Evolutionary conservation across 2,113 vertebrate genomes (phyloP).

Genomic region (Poecilia latipinna): DNA sequence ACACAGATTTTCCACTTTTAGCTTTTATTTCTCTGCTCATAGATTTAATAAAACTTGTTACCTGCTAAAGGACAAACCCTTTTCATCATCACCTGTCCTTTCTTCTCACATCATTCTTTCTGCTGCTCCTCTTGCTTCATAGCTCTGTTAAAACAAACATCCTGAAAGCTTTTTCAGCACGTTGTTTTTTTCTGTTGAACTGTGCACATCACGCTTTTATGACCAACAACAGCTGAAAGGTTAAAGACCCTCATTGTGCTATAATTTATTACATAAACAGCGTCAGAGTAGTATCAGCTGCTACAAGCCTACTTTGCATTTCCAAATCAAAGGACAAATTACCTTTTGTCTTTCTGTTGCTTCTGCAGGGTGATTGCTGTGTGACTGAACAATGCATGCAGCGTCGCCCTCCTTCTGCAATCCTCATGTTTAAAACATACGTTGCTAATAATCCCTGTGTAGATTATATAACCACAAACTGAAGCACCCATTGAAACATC

Average conservation of each 20-base stretch:
- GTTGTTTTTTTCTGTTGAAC: neutral
- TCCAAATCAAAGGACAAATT: neutral
- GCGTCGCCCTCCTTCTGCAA: neutral
- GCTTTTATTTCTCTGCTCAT: neutral
- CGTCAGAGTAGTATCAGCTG: neutral
- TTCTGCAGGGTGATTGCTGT: neutral
- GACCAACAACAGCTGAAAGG: neutral
- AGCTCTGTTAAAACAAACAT: too few species aligned
- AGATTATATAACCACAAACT: conserved; percentile 17
- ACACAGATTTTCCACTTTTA: neutral
- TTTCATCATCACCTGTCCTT: neutral
- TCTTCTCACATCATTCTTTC: neutral
- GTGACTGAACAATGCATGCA: neutral
- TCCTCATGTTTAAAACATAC: conserved; percentile 57
- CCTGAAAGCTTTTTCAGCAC: too few species aligned
- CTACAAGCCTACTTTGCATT: neutral
- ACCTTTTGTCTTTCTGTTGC: neutral
- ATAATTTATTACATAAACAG: neutral
- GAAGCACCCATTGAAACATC: conserved; percentile 20
- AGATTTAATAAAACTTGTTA: neutral
- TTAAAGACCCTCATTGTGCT: neutral
- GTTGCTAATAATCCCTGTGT: conserved; percentile 35
- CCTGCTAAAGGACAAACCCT: neutral
- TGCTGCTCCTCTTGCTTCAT: too few species aligned
- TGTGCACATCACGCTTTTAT: neutral